These are phyloP conservation scores for Calcarius lapponicus DNA, from an alignment of 2,797 vertebrate genomes.

Conservation along the genomic window DNA sequence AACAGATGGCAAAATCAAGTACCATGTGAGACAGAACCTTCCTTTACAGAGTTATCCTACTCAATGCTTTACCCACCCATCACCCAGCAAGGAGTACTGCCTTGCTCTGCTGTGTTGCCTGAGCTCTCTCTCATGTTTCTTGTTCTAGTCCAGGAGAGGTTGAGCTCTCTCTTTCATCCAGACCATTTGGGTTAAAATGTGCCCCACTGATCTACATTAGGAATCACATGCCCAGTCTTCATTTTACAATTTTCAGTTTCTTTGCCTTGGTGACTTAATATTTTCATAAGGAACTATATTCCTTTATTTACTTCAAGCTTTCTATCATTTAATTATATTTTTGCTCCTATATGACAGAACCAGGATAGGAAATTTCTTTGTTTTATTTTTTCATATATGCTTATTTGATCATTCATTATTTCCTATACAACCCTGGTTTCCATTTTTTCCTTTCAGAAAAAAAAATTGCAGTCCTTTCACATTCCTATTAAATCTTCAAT, in stretches of 20 bases:
- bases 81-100: accelerated
- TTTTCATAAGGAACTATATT: not conserved
- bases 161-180: not conserved
- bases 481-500: not conserved
- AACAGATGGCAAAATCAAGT: not conserved
- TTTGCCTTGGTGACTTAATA: not conserved
- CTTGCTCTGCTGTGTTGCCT: not conserved
- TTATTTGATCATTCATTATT: not conserved
- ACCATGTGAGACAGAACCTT: not conserved
- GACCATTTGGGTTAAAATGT: not conserved
- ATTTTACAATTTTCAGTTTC: not conserved
- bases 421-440: not conserved
- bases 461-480: not conserved
- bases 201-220: not conserved
- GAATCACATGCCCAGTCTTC: not conserved
- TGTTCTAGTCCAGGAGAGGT: too few species aligned
- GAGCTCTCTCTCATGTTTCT: not conserved
- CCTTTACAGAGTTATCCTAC: not conserved
- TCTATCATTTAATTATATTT: not conserved
- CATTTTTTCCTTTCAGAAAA: not conserved
- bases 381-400: not conserved
- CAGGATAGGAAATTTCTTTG: not conserved
- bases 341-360: not conserved
- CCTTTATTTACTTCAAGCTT: not conserved
- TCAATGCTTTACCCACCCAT: accelerated